Evolutionary conservation across 2,113 vertebrate species (phyloP), one percentile per base, ranked within the genome.

Genomic region (Leptodactylus fuscus): DNA sequence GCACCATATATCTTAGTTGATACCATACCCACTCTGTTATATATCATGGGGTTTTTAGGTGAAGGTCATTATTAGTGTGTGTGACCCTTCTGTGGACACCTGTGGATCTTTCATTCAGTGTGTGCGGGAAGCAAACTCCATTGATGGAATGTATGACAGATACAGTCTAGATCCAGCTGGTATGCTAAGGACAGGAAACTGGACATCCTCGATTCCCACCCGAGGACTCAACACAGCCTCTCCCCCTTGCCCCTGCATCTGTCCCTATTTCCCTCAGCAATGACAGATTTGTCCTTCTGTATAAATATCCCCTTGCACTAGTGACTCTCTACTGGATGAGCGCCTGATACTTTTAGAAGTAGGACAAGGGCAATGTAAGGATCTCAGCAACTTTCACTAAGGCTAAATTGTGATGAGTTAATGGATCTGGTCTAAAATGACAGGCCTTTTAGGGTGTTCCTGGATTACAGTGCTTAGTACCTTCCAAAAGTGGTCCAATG

Each of bases 131-230:
- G 20, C 27, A 18, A 41, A 49, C 41, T 62, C 53, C 24, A 74
- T 20, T 36, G 18, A 85, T 46, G 74, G 82, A 55, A 18, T 44
- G 60, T 34, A 34, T 67, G 16, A 34, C 82, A 69, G 75, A 69
- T 67, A 76, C 44, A 53, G 83, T 69, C 22, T 41, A 46, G 73
- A 13, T 70, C 29, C 58, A 78, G 58, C 74, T 85, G 83, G 22
- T 49, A 13, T 62, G 69, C 24, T 27, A n/a, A 84, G 53, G 24
- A 32, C 70, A 78, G 83, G 83, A 85, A 85, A 69, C 46, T 38
- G 41, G 41, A 41, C 74, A 85, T 78, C 74, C 73, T 77, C 41
- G 62, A 15, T 44, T 67, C 46, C 73, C 4, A 27, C 29, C 32
- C 46, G 1, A 55, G 29, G 6, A 38, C 58, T 85, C 58, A 20